These are phyloP conservation scores for Pachliopta kotzebuea DNA, from an alignment of 2,888 invertebrate species.

Conservation along the genomic window DNA sequence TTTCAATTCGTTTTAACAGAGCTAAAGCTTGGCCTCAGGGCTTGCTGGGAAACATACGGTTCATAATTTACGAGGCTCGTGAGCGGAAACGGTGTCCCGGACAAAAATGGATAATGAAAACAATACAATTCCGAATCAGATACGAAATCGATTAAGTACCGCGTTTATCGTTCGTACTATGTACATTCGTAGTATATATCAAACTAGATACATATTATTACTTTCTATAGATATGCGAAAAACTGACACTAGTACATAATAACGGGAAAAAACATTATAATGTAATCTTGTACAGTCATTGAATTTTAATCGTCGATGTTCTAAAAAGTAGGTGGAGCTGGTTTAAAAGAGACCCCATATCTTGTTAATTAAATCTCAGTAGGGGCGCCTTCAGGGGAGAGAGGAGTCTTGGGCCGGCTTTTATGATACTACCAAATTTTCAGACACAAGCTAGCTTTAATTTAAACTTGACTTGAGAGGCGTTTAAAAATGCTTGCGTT, in stretches of 20 bases:
- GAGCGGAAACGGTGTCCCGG: conserved; percentile 69
- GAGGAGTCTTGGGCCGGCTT: conserved; percentile 56
- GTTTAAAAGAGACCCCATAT: conserved; percentile 76
- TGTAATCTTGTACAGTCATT: conserved; percentile 60
- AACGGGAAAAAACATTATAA: conserved; percentile 50
- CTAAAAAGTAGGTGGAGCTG: conserved; percentile 72
- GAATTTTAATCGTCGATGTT: conserved; percentile 73
- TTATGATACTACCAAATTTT: conserved; percentile 70
- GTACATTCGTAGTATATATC: too few species aligned
- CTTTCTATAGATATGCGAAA: neutral
- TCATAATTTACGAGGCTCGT: conserved; percentile 73
- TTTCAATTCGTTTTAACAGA: conserved; percentile 76
- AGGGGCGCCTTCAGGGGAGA: conserved; percentile 64
- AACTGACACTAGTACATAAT: conserved; percentile 17
- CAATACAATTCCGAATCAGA: conserved; percentile 66
- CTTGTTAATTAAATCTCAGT: conserved; percentile 80
- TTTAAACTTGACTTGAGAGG: conserved; percentile 69
- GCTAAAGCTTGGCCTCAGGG: conserved; percentile 64
- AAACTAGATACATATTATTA: neutral
- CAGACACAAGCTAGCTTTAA: conserved; percentile 68
- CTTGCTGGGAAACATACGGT: conserved; percentile 66
- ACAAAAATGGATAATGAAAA: conserved; percentile 73
- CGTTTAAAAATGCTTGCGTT: conserved; percentile 54
- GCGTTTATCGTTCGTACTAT: conserved; percentile 15
- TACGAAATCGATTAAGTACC: conserved; percentile 64